A percentile compares a stretch with the other conserved stretches of the same genome.
phyloP scores from a whole-genome alignment of 92 coral and sea anemone genomes.

The Nematostella vectensis region DNA sequence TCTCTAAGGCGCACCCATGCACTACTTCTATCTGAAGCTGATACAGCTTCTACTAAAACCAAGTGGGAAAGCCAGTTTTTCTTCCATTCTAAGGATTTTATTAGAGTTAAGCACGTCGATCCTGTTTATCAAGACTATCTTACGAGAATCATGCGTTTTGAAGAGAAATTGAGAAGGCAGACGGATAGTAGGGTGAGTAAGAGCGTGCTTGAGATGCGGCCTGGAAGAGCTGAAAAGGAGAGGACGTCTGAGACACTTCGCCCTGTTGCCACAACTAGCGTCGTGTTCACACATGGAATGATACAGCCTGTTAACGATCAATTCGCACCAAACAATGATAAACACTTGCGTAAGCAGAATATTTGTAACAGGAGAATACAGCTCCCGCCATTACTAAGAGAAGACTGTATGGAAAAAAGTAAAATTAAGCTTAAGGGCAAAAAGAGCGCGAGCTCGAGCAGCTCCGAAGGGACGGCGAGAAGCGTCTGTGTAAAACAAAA shows the following conservation, averaged over 20 bases:
- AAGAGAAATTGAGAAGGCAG: conserved; percentile 11
- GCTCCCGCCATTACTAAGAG: neutral
- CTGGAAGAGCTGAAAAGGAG: conserved; percentile 10
- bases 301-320: conserved; percentile 12
- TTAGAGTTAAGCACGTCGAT: neutral
- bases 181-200: conserved; percentile 16
- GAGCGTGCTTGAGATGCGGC: conserved; percentile 1
- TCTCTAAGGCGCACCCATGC: no score
- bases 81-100: neutral
- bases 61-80: conserved; percentile 1
- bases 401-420: neutral
- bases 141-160: conserved; percentile 11
- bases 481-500: neutral
- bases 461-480: neutral
- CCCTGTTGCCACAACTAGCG: conserved; percentile 4
- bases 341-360: neutral
- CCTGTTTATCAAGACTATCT: no score
- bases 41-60: no score
- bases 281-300: conserved; percentile 21
- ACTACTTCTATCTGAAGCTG: no score
- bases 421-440: neutral
- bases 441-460: neutral
- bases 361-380: neutral
- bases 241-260: conserved; percentile 1
- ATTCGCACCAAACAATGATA: neutral